A percentile compares a stretch with the other conserved stretches of the same genome.
Evolutionary conservation across 2,797 vertebrate species (phyloP).

Genomic region (Perodicticus potto): DNA sequence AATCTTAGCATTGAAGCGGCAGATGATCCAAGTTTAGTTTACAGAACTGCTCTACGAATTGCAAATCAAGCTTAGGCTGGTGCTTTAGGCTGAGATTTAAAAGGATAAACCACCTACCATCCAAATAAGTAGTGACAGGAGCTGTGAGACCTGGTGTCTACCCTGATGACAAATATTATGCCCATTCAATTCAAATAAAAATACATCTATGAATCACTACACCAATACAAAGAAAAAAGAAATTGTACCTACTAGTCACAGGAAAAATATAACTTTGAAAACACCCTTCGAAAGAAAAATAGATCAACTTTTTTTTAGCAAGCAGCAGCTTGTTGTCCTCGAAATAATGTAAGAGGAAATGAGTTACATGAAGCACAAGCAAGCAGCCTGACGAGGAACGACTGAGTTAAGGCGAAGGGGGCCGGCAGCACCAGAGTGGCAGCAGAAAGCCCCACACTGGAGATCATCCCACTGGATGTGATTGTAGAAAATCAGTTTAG

Average conservation of each 20-base stretch:
- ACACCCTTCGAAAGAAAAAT: constrained; percentile 73
- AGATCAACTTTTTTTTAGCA: constrained; percentile 38
- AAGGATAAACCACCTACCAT: constrained; percentile 70
- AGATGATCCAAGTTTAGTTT: constrained; percentile 73
- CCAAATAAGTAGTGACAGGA: constrained; percentile 63
- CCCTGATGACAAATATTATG: constrained; percentile 56
- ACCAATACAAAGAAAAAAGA: constrained; percentile 38
- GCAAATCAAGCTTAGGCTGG: constrained; percentile 71
- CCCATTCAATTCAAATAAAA: constrained; percentile 72
- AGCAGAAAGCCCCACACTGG: constrained; percentile 76
- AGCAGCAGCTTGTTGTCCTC: constrained; percentile 77
- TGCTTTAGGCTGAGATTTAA: constrained; percentile 68
- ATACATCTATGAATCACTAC: constrained; percentile 58
- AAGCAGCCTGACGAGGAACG: constrained; percentile 67
- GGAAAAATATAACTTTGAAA: constrained; percentile 59
- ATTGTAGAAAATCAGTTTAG: constrained; percentile 67
- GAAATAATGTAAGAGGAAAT: constrained; percentile 78
- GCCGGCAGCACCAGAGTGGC: constrained; percentile 42
- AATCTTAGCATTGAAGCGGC: constrained; percentile 55
- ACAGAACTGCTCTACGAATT: constrained; percentile 74
- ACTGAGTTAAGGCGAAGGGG: constrained; percentile 63
- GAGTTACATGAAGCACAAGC: constrained; percentile 70
- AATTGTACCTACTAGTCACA: constrained; percentile 65
- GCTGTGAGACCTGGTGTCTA: constrained; percentile 1
- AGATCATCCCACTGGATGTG: constrained; percentile 61